Percentiles rank a stretch among this genome's conserved stretches.
phyloP scores from a whole-genome alignment of 1,140 invertebrate species.

The Heterodera carotae region DNA sequence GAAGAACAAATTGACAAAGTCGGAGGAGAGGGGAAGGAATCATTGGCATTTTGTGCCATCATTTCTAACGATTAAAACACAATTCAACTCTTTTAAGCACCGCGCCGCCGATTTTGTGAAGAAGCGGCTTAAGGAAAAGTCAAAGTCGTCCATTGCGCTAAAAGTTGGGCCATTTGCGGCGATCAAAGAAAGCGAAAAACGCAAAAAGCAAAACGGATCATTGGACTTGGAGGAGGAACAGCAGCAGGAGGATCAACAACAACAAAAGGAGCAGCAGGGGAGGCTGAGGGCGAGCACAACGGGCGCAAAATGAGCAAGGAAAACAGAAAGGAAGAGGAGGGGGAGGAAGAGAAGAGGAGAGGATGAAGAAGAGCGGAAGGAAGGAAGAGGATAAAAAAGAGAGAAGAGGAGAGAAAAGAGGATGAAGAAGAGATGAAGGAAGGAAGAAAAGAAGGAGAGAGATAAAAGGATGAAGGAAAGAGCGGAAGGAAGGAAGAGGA shows the following conservation, averaged over 20 bases:
- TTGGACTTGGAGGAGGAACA: slow-evolving; percentile 13
- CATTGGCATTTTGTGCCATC: too few species aligned
- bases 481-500: not conserved
- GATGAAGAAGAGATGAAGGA: not conserved
- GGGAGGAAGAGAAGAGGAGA: not conserved
- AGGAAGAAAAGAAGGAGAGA: not conserved
- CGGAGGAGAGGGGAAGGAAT: too few species aligned
- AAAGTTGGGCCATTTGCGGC: slow-evolving; percentile 28
- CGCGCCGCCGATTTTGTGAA: not conserved
- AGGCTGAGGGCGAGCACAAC: not conserved
- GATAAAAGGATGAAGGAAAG: not conserved
- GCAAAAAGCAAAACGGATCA: slow-evolving; percentile 3
- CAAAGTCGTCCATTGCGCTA: slow-evolving; percentile 17
- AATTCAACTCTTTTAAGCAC: too few species aligned
- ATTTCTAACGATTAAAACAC: too few species aligned
- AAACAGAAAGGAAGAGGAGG: too few species aligned
- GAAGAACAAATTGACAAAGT: not conserved
- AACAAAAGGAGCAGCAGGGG: not conserved
- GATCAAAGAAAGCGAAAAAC: slow-evolving; percentile 18
- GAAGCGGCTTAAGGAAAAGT: slow-evolving; percentile 18
- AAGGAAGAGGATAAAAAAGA: not conserved
- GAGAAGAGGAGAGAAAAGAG: not conserved
- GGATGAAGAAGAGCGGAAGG: not conserved
- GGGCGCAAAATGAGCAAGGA: not conserved
- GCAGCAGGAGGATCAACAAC: not conserved